Percentiles rank a stretch among this genome's conserved stretches.
These are phyloP conservation scores for Corapipo altera DNA, from an alignment of 2,113 vertebrate species.

Conservation along the genomic window DNA sequence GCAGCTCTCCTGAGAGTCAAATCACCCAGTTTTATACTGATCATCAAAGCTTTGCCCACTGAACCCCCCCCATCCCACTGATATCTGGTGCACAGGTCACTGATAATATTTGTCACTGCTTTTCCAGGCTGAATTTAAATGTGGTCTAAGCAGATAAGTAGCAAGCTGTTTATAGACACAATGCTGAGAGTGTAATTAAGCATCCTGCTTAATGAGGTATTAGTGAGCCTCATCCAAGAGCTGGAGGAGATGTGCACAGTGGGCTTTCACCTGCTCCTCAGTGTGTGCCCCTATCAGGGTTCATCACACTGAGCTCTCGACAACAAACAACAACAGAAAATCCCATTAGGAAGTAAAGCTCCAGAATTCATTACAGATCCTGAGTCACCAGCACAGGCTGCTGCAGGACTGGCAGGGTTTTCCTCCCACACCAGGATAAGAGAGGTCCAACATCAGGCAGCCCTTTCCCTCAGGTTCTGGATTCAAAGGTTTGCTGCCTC, in stretches of 20 bases:
- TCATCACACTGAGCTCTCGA: neutral
- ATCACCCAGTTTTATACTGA: neutral
- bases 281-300: neutral
- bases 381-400: neutral
- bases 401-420: neutral
- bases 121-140: neutral
- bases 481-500: neutral
- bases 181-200: conserved; percentile 1
- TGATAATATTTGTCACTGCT: neutral
- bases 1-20: neutral
- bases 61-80: neutral
- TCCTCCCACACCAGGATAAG: neutral
- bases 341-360: neutral
- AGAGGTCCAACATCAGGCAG: neutral
- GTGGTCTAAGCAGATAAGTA: neutral
- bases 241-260: neutral
- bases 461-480: neutral
- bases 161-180: neutral
- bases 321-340: neutral
- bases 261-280: neutral
- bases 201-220: neutral
- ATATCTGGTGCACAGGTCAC: neutral
- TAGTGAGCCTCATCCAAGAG: neutral
- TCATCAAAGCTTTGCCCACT: neutral
- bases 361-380: neutral